Evolutionary conservation across 2,888 invertebrate species (phyloP).

Genomic region (Hipparchia semele): DNA sequence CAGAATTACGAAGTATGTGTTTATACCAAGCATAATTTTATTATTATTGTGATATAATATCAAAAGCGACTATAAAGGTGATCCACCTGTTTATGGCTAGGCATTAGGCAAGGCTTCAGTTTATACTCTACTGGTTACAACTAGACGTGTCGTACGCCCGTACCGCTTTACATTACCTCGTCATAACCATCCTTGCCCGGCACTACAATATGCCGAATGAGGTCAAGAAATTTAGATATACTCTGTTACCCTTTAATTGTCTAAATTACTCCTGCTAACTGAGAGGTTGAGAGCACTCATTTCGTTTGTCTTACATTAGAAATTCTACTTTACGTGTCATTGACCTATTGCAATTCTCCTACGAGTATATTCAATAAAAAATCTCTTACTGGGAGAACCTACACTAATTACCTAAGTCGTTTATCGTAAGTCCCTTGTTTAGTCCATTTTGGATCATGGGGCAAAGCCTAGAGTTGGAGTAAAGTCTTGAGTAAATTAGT

Average conservation of each 20-base stretch:
- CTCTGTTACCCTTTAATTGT: conserved; percentile 16
- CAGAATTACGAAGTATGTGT: no score
- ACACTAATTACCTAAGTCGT: no score
- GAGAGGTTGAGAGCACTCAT: conserved; percentile 14
- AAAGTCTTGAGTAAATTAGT: no score
- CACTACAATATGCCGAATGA: conserved; percentile 8
- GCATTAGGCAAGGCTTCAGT: background rate
- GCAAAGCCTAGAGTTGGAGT: no score
- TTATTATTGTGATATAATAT: no score
- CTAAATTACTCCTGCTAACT: conserved; percentile 21
- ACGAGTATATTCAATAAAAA: no score
- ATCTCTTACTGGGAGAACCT: no score
- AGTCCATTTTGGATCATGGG: no score
- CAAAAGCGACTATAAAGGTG: no score
- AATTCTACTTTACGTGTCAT: conserved; percentile 12
- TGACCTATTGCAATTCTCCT: background rate
- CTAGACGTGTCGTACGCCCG: background rate
- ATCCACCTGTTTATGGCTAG: no score
- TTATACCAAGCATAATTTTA: no score
- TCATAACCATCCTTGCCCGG: background rate
- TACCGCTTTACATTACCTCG: background rate
- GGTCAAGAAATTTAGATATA: conserved; percentile 21
- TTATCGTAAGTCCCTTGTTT: no score
- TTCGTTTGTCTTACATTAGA: conserved; percentile 20
- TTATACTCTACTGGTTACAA: background rate